Base-by-base conservation (phyloP, 2,888 invertebrate species). In the Platycheirus albimanus region DNA sequence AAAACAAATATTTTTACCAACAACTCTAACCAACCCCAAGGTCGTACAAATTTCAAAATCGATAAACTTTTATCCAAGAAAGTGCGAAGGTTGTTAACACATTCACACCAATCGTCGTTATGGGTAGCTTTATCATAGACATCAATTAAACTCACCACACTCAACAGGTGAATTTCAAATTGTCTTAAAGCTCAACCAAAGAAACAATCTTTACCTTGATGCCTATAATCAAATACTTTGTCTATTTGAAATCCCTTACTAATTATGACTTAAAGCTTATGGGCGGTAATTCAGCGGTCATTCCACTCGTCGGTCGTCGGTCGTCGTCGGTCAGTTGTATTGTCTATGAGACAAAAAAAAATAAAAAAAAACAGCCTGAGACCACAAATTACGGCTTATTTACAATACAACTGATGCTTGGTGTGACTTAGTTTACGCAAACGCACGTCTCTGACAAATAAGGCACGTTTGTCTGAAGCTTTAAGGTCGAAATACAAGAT, bases 1-100 rank as follows among this genome's bases (percentile, higher is more conserved):
- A 4, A 33, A 8, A 33, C 30, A 33, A 33, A 24, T 7, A 33
- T 8, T 7, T 33, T 7, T 6, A 33, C 30, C 8, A 33, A 33
- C 24, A 8, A 2, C 30, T 8, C 5, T 8, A 33, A 33, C 63
- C 54, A 24, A 64, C 19, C 38, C 28, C 71, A 63, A 74, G 74
- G 74, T 47, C 74, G 54, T 38, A 64, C 15, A 38, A 15, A 64
- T 72, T 72, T 58, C 72, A 38, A 56, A 56, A 74, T 66, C 74
- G 47, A 28, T 74, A 43, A 66, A 58, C 47, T 56, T 54, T 47
- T 20, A 28, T 49, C 56, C 66, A 52, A 64, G 72, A 72, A 54
- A 72, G 72, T 54, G 72, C 64, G 72, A 72, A 72, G 47, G 66
- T 47, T 56, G n/a, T 38, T 45, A 30, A 41, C 56, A 56, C 33